Evolutionary conservation across 1,140 invertebrate species (phyloP).

Genomic region (Ladona fulva): DNA sequence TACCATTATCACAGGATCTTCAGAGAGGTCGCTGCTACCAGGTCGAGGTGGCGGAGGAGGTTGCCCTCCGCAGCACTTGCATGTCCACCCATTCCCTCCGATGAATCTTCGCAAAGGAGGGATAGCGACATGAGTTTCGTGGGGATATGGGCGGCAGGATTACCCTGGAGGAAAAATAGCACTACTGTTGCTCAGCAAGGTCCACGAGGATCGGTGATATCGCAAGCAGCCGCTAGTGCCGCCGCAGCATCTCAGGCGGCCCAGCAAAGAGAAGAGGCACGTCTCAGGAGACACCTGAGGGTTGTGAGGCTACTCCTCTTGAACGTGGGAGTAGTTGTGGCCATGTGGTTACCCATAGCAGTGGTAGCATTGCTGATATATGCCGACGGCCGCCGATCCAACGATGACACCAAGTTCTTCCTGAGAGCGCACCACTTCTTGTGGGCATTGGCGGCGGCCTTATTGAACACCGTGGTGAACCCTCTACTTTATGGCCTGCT

Average conservation of each 20-base stretch:
- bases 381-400: conserved; percentile 42
- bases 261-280: conserved; percentile 42
- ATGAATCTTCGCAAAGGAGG: conserved; percentile 29
- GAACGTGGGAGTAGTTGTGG: conserved; percentile 45
- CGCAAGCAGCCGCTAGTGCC: neutral
- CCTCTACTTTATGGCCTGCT: conserved; percentile 69
- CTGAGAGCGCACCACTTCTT: conserved; percentile 45
- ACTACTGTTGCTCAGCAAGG: too few species aligned
- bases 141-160: conserved; percentile 33
- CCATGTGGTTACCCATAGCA: conserved; percentile 52
- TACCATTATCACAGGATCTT: conserved; percentile 50
- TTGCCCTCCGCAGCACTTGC: conserved; percentile 36
- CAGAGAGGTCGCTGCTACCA: conserved; percentile 42
- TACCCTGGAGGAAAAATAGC: conserved; percentile 33
- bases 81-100: conserved; percentile 17
- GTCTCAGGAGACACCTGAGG: conserved; percentile 45
- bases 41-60: conserved; percentile 37
- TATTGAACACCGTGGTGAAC: conserved; percentile 65
- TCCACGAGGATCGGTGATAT: neutral
- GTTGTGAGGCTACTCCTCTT: conserved; percentile 45
- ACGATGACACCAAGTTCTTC: conserved; percentile 41
- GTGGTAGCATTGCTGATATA: conserved; percentile 47
- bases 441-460: conserved; percentile 47
- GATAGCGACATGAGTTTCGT: conserved; percentile 42
- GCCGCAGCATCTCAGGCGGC: conserved; percentile 36